Evolutionary conservation across 2,888 invertebrate species (phyloP).

Genomic region (Andrena praecox): DNA sequence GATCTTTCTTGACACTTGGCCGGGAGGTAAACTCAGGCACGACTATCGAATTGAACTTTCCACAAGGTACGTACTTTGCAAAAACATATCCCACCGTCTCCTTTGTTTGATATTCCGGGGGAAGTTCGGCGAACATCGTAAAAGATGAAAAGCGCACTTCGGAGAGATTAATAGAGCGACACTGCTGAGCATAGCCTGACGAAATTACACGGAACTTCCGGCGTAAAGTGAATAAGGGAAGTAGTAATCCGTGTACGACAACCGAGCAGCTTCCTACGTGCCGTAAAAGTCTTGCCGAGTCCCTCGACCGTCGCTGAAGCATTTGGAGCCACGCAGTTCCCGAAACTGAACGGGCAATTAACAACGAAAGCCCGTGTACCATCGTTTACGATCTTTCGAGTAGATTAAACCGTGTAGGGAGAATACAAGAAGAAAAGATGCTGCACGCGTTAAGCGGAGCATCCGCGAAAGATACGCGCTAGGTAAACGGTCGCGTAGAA

Average conservation of each 20-base stretch:
- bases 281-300: conserved; percentile 11
- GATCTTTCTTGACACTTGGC: not conserved
- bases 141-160: conserved; percentile 29
- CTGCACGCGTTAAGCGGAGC: not conserved
- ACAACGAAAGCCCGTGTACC: not conserved
- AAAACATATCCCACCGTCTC: not conserved
- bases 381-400: not conserved
- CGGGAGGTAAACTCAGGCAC: not conserved
- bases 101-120: conserved; percentile 4
- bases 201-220: conserved; percentile 60
- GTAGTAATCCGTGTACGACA: conserved; percentile 46
- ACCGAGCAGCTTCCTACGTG: conserved; percentile 6
- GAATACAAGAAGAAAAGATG: not conserved
- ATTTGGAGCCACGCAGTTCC: not conserved
- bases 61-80: not conserved
- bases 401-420: not conserved
- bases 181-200: conserved; percentile 35
- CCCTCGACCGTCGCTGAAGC: not conserved
- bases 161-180: conserved; percentile 14
- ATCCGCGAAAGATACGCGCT: not conserved
- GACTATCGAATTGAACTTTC: not conserved
- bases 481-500: not conserved
- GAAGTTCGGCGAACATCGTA: conserved; percentile 33
- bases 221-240: conserved; percentile 49
- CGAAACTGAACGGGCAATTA: not conserved